phyloP scores from a whole-genome alignment of 2,797 vertebrate genomes.

The Eospalax fontanierii region DNA sequence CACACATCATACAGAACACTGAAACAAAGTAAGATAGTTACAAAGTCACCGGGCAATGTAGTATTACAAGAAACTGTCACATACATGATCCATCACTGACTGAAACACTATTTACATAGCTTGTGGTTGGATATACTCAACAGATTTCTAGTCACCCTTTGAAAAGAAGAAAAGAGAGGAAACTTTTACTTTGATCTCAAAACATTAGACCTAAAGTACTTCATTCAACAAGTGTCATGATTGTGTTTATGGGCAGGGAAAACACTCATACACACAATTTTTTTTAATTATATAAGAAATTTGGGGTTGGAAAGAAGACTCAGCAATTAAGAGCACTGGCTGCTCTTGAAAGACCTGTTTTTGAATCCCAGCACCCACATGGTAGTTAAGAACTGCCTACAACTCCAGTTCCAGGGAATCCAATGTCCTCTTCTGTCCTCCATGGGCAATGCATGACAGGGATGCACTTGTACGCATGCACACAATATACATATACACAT shows the following conservation, averaged over 20 bases:
- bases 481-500: background rate
- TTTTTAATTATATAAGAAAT: no score
- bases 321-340: no score
- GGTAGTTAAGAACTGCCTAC: no score
- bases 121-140: background rate
- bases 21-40: background rate
- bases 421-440: no score
- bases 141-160: background rate
- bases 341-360: no score
- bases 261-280: no score
- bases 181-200: slow-evolving; percentile 2
- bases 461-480: no score
- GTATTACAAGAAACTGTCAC: no score
- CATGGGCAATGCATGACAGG: no score
- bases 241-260: background rate
- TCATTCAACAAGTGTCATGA: background rate
- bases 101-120: background rate
- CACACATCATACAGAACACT: background rate
- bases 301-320: no score
- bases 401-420: no score
- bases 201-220: slow-evolving; percentile 9
- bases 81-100: background rate
- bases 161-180: background rate
- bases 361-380: no score
- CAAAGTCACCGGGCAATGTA: background rate